These are phyloP conservation scores for Hyla sarda DNA, from an alignment of 2,113 vertebrate species.

Conservation along the genomic window DNA sequence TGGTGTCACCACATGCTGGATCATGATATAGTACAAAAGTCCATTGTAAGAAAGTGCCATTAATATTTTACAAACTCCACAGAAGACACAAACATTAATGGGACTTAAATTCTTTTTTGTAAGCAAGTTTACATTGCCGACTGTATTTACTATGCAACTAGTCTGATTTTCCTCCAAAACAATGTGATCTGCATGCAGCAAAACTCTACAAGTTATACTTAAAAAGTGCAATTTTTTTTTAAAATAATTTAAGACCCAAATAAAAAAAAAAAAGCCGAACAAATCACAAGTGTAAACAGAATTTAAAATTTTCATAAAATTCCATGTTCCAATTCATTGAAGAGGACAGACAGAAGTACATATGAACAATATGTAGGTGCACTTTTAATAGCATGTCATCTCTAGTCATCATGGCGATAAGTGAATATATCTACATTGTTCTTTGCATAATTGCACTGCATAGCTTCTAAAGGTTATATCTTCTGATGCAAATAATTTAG, in stretches of 20 bases:
- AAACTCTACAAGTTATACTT: neutral
- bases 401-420: neutral
- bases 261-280: neutral
- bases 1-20: neutral
- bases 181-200: constrained; percentile 10
- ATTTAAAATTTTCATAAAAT: constrained; percentile 2
- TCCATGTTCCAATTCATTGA: constrained; percentile 9
- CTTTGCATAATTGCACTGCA: constrained; percentile 9
- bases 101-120: neutral
- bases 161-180: neutral
- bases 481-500: constrained; percentile 19
- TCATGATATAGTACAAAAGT: neutral
- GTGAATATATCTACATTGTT: constrained; percentile 1
- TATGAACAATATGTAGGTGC: neutral
- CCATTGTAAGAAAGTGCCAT: constrained; percentile 11
- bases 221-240: constrained; percentile 24
- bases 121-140: neutral
- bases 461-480: neutral
- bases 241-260: constrained; percentile 33
- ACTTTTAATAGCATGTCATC: neutral
- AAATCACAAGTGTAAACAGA: constrained; percentile 33
- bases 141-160: neutral
- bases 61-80: constrained; percentile 2
- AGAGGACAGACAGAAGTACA: neutral
- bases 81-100: neutral